phyloP scores from a whole-genome alignment of 2,888 invertebrate species.

The Octonoba sinensis region DNA sequence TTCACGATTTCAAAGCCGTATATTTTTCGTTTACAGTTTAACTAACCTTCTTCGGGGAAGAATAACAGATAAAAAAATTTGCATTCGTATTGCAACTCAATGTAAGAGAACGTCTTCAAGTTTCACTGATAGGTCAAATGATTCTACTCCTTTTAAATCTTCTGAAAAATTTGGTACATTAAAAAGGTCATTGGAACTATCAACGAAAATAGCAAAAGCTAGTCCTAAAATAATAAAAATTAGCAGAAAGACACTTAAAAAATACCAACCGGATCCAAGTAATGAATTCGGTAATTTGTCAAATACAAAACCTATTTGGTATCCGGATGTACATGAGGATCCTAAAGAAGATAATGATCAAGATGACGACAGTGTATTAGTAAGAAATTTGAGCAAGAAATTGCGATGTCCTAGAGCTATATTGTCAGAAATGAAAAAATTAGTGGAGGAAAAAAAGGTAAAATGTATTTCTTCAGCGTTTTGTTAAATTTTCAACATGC shows the following conservation, averaged over 20 bases:
- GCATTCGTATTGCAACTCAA: no score
- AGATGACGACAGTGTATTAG: slow-evolving; percentile 65
- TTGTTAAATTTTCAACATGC: neutral
- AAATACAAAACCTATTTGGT: slow-evolving; percentile 25
- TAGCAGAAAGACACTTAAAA: neutral
- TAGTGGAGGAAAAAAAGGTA: slow-evolving; percentile 49
- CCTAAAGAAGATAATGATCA: slow-evolving; percentile 45
- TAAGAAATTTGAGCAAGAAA: slow-evolving; percentile 67
- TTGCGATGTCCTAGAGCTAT: slow-evolving; percentile 64
- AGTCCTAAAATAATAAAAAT: neutral
- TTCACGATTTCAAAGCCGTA: no score
- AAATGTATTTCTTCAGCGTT: no score
- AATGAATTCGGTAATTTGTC: slow-evolving; percentile 54
- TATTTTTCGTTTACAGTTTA: no score
- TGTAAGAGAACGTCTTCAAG: no score
- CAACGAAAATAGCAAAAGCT: neutral
- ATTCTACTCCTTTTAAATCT: no score
- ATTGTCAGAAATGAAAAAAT: slow-evolving; percentile 43
- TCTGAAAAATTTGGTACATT: neutral
- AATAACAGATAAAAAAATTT: no score
- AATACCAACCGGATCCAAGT: slow-evolving; percentile 3
- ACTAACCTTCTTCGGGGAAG: no score
- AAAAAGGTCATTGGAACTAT: neutral
- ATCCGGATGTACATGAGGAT: slow-evolving; percentile 24
- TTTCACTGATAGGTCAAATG: no score